phyloP scores from a whole-genome alignment of 2,797 vertebrate genomes.

The Smutsia temminckii region DNA sequence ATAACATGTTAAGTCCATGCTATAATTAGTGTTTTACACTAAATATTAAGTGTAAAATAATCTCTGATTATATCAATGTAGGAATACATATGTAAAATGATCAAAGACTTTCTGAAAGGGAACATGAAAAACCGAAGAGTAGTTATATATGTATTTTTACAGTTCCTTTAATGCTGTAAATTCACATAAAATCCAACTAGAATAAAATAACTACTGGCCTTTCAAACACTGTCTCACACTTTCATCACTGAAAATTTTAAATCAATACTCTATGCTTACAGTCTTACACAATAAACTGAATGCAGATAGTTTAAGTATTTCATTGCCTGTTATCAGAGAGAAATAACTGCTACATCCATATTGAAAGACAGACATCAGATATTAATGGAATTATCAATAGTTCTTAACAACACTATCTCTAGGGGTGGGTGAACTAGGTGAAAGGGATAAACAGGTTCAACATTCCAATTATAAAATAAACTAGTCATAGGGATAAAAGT shows the following conservation, averaged over 20 bases:
- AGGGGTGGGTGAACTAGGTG: too few relatives aligned
- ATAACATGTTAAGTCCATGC: not conserved
- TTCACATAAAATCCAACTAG: slow-evolving; percentile 3
- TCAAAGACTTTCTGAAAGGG: not conserved
- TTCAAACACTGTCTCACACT: not conserved
- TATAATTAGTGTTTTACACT: not conserved
- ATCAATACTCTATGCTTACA: not conserved
- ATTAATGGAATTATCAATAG: not conserved
- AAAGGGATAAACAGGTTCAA: too few relatives aligned
- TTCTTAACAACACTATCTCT: not conserved
- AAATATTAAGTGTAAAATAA: not conserved
- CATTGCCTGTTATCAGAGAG: not conserved
- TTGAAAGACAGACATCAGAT: not conserved
- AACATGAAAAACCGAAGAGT: not conserved
- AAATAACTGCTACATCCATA: not conserved
- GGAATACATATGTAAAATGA: not conserved
- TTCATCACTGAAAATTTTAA: not conserved
- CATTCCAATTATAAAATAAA: too few relatives aligned
- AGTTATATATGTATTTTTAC: not conserved
- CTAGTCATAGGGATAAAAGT: too few relatives aligned
- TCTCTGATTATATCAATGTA: not conserved
- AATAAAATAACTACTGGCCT: slow-evolving; percentile 2
- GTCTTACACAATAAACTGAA: not conserved
- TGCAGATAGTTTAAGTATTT: not conserved
- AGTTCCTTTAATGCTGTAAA: not conserved